These are phyloP conservation scores for Cladopsammia gracilis DNA, from an alignment of 64 coral and sea anemone genomes.

Conservation along the genomic window DNA sequence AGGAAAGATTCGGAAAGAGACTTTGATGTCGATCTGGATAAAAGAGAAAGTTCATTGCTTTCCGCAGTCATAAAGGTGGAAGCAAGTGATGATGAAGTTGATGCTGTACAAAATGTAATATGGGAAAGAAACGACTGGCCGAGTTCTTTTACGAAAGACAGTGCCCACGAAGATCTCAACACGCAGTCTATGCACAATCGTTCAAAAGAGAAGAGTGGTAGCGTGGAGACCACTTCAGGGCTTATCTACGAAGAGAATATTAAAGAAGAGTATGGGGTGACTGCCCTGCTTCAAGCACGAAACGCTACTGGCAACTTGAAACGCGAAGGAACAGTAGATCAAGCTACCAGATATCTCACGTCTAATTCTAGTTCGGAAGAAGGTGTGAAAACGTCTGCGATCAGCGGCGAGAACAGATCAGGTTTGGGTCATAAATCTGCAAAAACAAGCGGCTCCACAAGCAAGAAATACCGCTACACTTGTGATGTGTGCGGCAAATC, in stretches of 20 bases:
- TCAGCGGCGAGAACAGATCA: background rate
- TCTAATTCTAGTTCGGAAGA: background rate
- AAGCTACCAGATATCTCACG: too few relatives aligned
- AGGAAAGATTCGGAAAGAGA: background rate
- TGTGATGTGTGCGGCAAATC: constrained; percentile 85
- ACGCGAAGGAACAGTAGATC: background rate
- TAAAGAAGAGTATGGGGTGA: background rate
- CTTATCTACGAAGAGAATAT: background rate
- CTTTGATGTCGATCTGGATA: background rate
- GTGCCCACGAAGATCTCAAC: background rate
- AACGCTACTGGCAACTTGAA: background rate
- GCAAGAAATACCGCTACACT: constrained; percentile 66
- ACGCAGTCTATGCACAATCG: background rate
- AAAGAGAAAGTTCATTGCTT: background rate
- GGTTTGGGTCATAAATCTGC: background rate
- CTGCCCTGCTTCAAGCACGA: background rate
- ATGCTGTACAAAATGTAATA: too few relatives aligned
- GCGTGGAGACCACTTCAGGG: background rate
- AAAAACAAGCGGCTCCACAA: background rate
- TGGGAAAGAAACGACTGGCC: background rate
- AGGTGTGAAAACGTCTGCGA: background rate
- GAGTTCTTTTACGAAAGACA: background rate
- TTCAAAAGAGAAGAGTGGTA: background rate
- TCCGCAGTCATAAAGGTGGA: background rate
- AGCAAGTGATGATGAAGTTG: background rate